Evolutionary conservation across 2,113 vertebrate species (phyloP).

Genomic region (Charadrius vociferus): DNA sequence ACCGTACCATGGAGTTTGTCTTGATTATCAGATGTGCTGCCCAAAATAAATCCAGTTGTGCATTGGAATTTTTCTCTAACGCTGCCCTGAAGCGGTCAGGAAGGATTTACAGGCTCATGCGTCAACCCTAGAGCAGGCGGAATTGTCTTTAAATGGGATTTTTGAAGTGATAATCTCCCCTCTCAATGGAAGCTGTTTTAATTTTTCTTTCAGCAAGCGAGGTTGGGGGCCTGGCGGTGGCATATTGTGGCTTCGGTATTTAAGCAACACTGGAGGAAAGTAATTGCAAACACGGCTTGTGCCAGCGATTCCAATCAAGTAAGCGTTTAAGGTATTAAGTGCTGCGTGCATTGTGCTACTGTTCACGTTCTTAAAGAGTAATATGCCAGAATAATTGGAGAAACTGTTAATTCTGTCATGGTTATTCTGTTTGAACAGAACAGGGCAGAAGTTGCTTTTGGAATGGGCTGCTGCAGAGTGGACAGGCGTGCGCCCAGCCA

Average conservation of each 20-base stretch:
- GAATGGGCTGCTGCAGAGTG: rapidly evolving
- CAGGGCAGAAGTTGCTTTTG: background rate
- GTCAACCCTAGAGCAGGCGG: background rate
- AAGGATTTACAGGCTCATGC: background rate
- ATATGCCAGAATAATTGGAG: background rate
- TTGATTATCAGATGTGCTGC: background rate
- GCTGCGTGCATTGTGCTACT: background rate
- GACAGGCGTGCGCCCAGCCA: too few species aligned
- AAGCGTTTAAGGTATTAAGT: background rate
- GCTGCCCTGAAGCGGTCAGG: background rate
- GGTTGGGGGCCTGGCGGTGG: background rate
- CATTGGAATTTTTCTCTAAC: background rate
- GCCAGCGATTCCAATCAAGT: background rate
- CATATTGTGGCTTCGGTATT: background rate
- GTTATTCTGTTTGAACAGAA: background rate
- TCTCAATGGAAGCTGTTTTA: background rate
- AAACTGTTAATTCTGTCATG: background rate
- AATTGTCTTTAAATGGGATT: background rate
- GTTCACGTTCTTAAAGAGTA: background rate
- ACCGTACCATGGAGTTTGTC: background rate
- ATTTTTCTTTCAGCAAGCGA: background rate
- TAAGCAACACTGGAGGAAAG: background rate
- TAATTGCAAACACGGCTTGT: background rate
- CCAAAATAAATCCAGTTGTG: background rate
- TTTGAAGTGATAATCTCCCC: background rate